Base-by-base conservation (phyloP, 1,140 invertebrate species). In the Polypedilum pembai region DNA sequence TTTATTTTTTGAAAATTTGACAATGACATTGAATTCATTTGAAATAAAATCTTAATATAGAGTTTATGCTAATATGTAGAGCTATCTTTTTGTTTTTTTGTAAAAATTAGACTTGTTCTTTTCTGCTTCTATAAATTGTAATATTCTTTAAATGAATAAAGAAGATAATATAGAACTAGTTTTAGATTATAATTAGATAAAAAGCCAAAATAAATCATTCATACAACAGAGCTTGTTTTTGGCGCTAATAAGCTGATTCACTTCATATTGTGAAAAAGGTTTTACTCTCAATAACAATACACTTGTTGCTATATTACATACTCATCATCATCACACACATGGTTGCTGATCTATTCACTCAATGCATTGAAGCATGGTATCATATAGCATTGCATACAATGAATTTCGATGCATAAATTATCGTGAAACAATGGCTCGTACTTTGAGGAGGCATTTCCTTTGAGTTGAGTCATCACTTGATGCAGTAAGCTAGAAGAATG, bases 261-360 rank as follows among this genome's bases (percentile, higher is more conserved):
- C 45, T 56, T 56, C 4, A n/a, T 4, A 56, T 56, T 33, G 24
- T 33, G n/a, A 56, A 56, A 56, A 4, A 56, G 15, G 45, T 56
- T 56, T 56, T 12, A 56, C 45, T 56, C 45, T 56, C 12, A 56
- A 56, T 56, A 56, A 56, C 45, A 56, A 56, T 56, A n/a, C 45
- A 56, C 45, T 12, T 12, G 45, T 56, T 56, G 12, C 12, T 56
- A 15, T 15, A 56, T 56, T 56, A 3, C 10, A 12, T 15, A 8
- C 12, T 56, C 45, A 56, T 56, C 45, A 56, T 56, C 45, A 56
- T 12, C 45, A 56, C 41, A 45, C 41, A 8, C 41, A 45, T 45
- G 41, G 41, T 8, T 8, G 2, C 8, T 45, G 8, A 56, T 56
- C 45, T 56, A 56, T 56, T 56, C 12, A 56, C 4, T 56, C 45